Evolutionary conservation across 2,113 vertebrate genomes (phyloP).

Genomic region (Thunnus thynnus): DNA sequence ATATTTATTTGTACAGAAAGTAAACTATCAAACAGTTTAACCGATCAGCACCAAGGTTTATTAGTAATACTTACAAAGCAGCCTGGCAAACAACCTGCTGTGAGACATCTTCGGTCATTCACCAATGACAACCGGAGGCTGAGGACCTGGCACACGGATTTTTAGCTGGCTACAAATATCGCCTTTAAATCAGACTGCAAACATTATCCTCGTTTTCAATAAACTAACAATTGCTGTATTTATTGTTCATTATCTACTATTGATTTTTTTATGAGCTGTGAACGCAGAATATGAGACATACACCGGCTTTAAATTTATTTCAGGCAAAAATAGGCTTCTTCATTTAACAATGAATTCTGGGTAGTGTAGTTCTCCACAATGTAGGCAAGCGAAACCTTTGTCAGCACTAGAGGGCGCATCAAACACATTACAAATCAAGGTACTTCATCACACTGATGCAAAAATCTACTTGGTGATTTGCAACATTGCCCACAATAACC

Average conservation of each 20-base stretch:
- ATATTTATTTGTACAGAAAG: not conserved
- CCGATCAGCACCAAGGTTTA: not conserved
- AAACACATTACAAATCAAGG: not conserved
- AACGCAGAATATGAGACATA: not conserved
- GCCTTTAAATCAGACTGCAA: not conserved
- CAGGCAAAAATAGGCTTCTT: conserved; percentile 35
- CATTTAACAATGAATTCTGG: conserved; percentile 52
- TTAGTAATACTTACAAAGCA: conserved; percentile 85
- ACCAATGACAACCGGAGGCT: conserved; percentile 85
- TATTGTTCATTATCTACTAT: accelerated
- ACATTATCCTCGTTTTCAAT: accelerated
- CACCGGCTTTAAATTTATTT: accelerated
- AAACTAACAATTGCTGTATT: accelerated
- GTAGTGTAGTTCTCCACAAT: conserved; percentile 48
- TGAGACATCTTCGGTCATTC: conserved; percentile 88
- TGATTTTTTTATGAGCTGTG: accelerated
- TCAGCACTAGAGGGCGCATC: conserved; percentile 50
- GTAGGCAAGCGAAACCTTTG: not conserved
- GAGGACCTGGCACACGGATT: conserved; percentile 59
- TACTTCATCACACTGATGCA: too few relatives aligned
- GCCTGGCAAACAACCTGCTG: conserved; percentile 83
- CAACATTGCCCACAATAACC: too few relatives aligned
- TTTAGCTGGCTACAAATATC: conserved; percentile 58
- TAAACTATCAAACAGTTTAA: not conserved
- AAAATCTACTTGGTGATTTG: too few relatives aligned